phyloP scores from a whole-genome alignment of 2,888 invertebrate species.

The Conus canariensis region DNA sequence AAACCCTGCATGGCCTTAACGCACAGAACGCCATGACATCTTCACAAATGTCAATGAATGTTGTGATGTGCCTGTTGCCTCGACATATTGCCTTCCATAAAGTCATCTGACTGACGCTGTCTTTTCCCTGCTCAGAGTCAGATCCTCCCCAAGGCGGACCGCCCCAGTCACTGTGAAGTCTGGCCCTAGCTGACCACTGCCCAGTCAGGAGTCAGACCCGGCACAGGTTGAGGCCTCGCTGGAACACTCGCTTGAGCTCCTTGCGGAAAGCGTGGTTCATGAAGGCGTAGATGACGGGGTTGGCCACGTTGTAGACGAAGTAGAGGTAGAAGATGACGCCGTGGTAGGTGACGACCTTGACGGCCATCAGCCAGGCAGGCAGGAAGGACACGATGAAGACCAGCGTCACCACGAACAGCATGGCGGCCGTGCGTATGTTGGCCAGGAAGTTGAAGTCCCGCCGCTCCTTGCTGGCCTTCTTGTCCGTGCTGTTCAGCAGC shows the following conservation, averaged over 20 bases:
- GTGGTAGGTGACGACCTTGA: conserved; percentile 66
- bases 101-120: too few relatives aligned
- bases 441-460: conserved; percentile 72
- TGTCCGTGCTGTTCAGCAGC: conserved; percentile 43
- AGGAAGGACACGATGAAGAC: conserved; percentile 78
- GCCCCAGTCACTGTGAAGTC: too few relatives aligned
- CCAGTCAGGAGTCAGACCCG: conserved; percentile 31
- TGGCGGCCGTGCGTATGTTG: conserved; percentile 78
- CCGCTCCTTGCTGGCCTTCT: conserved; percentile 57
- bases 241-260: conserved; percentile 70
- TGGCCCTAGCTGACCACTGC: too few relatives aligned
- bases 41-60: too few relatives aligned
- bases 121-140: too few relatives aligned
- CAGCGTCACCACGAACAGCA: conserved; percentile 77
- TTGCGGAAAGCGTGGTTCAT: conserved; percentile 77
- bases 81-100: too few relatives aligned
- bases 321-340: conserved; percentile 76
- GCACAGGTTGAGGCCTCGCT: conserved; percentile 48
- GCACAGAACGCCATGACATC: too few relatives aligned
- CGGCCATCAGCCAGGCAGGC: conserved; percentile 77
- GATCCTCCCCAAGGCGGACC: too few relatives aligned
- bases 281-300: conserved; percentile 78
- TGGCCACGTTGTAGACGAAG: conserved; percentile 78
- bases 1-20: too few relatives aligned
- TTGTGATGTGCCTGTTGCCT: too few relatives aligned